These are phyloP conservation scores for Mythimna loreyi DNA, from an alignment of 2,888 invertebrate genomes.

Conservation along the genomic window DNA sequence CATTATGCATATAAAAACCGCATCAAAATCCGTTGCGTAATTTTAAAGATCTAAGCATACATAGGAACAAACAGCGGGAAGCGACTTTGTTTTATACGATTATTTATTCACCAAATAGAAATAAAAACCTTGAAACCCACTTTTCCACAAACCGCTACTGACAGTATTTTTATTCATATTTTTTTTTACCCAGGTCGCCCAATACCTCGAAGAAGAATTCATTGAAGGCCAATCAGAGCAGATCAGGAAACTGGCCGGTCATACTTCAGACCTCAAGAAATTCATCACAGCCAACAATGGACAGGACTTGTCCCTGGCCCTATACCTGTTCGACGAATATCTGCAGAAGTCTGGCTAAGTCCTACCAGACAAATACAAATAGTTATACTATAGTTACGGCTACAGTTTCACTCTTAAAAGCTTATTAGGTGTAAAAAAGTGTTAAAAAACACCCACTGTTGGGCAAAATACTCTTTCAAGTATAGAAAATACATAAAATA, in stretches of 20 bases:
- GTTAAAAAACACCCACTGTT: slow-evolving; percentile 3
- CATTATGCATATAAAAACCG: too few species aligned
- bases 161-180: too few species aligned
- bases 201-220: slow-evolving; percentile 95
- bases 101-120: too few species aligned
- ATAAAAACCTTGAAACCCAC: not conserved
- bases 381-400: slow-evolving; percentile 30
- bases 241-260: slow-evolving; percentile 93
- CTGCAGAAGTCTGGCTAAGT: slow-evolving; percentile 82
- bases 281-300: slow-evolving; percentile 89
- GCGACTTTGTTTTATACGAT: too few species aligned
- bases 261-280: slow-evolving; percentile 93
- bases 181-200: slow-evolving; percentile 88
- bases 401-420: slow-evolving; percentile 32
- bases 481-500: not conserved
- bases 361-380: not conserved
- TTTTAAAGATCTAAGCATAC: too few species aligned
- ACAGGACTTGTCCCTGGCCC: slow-evolving; percentile 91
- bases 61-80: too few species aligned
- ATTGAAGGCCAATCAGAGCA: slow-evolving; percentile 92
- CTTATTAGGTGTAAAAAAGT: slow-evolving; percentile 13
- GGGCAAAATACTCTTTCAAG: not conserved
- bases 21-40: too few species aligned
- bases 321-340: slow-evolving; percentile 95
- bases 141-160: too few species aligned